phyloP scores from a whole-genome alignment of 2,797 vertebrate genomes.

The Zenarchopterus dispar region DNA sequence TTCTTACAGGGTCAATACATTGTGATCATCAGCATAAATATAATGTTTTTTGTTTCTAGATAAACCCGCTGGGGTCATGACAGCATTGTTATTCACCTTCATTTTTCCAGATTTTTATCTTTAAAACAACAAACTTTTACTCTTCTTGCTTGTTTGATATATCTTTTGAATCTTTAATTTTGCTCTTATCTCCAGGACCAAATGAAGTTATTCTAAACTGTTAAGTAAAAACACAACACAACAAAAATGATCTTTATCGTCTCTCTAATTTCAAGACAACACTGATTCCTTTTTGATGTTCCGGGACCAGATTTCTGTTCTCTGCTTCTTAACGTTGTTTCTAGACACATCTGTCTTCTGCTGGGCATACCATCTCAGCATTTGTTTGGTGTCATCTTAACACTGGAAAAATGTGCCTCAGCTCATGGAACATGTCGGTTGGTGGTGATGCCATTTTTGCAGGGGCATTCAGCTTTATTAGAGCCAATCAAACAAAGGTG shows the following conservation, averaged over 20 bases:
- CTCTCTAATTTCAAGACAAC: background rate
- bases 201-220: too few species aligned
- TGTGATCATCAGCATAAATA: too few species aligned
- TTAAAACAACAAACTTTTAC: too few species aligned
- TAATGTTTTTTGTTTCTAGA: too few species aligned
- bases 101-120: too few species aligned
- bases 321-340: constrained; percentile 32
- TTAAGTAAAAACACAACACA: background rate
- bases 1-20: too few species aligned
- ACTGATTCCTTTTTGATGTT: constrained; percentile 14
- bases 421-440: constrained; percentile 62
- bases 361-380: constrained; percentile 51
- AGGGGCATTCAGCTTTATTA: constrained; percentile 60
- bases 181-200: too few species aligned
- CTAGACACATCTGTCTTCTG: constrained; percentile 58
- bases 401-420: constrained; percentile 71
- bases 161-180: too few species aligned
- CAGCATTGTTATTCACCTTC: too few species aligned
- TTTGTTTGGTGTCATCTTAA: constrained; percentile 65
- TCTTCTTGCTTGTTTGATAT: too few species aligned
- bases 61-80: too few species aligned
- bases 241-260: background rate
- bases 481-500: constrained; percentile 50
- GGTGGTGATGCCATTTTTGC: constrained; percentile 51
- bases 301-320: background rate